Conservation (phyloP, 30 jellyfish, hydroid and myxozoan species). For the Chironex yamaguchii region DNA sequence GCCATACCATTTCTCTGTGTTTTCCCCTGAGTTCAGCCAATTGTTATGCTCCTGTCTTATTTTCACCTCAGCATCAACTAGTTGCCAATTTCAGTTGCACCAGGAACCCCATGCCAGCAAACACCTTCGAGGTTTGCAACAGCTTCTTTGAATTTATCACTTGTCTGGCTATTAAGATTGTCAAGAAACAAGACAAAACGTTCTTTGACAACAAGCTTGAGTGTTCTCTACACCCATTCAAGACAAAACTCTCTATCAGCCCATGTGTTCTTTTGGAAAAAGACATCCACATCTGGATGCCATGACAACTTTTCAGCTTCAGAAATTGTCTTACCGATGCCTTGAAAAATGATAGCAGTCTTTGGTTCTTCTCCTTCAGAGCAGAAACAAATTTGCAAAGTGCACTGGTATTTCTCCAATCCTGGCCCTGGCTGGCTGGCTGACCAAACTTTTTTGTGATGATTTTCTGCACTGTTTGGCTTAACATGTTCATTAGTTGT, state of each 20-base stretch:
- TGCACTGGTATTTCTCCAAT: conserved; percentile 67
- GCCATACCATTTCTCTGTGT: conserved; percentile 59
- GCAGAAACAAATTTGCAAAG: conserved; percentile 70
- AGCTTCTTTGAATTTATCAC: not conserved
- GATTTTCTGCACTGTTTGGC: too few relatives aligned
- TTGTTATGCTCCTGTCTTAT: conserved; percentile 26
- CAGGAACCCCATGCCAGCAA: conserved; percentile 57
- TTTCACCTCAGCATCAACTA: conserved; percentile 65
- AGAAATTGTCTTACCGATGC: conserved; percentile 47
- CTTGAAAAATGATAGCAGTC: conserved; percentile 71
- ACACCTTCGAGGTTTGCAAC: conserved; percentile 7
- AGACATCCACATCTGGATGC: conserved; percentile 65
- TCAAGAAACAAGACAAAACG: conserved; percentile 45
- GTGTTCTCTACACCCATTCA: conserved; percentile 59
- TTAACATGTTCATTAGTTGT: too few relatives aligned
- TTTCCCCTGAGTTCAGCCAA: conserved; percentile 66
- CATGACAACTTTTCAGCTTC: conserved; percentile 32
- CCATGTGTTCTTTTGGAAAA: conserved; percentile 68
- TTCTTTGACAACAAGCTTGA: conserved; percentile 37
- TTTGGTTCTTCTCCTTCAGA: conserved; percentile 64
- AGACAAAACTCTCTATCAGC: conserved; percentile 61
- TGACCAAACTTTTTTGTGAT: conserved; percentile 49
- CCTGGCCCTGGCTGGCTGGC: conserved; percentile 72
- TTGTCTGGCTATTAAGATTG: not conserved
- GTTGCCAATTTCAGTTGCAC: conserved; percentile 76